A percentile compares a stretch with the other conserved stretches of the same genome.
Evolutionary conservation across 2,797 vertebrate species (phyloP).

Genomic region (Phrynocephalus guinanensis): DNA sequence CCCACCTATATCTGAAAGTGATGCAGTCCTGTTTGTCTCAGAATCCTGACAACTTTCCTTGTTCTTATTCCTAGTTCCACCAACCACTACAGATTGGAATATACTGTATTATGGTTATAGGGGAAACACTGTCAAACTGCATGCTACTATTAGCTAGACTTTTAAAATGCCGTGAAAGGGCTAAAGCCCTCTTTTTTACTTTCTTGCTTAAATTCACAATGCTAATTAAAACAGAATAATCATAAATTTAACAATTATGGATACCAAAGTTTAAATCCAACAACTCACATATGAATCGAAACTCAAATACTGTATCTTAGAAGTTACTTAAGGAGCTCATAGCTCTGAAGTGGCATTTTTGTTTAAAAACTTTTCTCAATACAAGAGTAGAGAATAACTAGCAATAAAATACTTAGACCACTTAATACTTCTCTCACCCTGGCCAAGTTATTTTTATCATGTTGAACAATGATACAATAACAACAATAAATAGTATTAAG

Average conservation of each 20-base stretch:
- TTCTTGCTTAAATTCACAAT: no score
- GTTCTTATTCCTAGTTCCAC: neutral
- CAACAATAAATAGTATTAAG: no score
- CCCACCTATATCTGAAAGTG: neutral
- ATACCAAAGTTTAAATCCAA: neutral
- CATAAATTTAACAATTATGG: neutral
- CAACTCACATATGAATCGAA: no score
- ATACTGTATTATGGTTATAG: neutral
- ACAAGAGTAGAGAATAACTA: neutral
- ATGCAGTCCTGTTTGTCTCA: neutral
- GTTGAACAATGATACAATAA: neutral
- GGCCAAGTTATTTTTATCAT: neutral
- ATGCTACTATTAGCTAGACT: neutral
- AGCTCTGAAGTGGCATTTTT: neutral
- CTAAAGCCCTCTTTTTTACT: neutral
- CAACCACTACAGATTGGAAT: neutral
- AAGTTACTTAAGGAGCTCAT: neutral
- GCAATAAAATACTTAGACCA: neutral
- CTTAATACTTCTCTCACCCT: neutral
- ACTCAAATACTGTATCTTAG: no score
- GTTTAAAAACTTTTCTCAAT: neutral
- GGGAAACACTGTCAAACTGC: neutral
- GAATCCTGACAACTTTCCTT: neutral
- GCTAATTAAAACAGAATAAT: neutral
- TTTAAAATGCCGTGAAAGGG: neutral